These are phyloP conservation scores for Axinella damicornis DNA, from an alignment of 37 sponge, comb jelly and placozoan genomes.

Conservation along the genomic window DNA sequence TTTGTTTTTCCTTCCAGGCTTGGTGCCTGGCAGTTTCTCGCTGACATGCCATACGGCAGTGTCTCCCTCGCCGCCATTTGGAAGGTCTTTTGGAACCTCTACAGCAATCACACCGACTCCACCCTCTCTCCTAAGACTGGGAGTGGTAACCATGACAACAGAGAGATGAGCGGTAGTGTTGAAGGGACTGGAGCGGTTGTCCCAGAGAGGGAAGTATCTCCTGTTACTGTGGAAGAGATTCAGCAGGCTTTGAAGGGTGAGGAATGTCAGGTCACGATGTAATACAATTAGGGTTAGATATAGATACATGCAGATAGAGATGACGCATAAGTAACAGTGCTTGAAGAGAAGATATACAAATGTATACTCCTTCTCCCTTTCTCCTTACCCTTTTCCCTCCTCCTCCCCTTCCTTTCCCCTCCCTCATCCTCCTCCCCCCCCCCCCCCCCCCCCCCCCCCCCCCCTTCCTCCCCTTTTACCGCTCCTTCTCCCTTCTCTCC, in stretches of 20 bases:
- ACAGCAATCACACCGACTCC: conserved; percentile 50
- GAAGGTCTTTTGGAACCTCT: conserved; percentile 90
- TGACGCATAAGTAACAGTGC: too few relatives aligned
- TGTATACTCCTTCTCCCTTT: too few relatives aligned
- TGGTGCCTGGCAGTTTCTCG: conserved; percentile 98
- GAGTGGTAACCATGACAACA: neutral
- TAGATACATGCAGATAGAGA: too few relatives aligned
- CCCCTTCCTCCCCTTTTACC: neutral
- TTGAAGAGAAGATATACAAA: too few relatives aligned
- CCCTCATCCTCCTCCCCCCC: too few relatives aligned
- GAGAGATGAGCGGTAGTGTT: neutral
- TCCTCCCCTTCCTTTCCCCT: too few relatives aligned
- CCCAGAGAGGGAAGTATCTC: neutral
- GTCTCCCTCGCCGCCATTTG: conserved; percentile 82
- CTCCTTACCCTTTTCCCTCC: too few relatives aligned
- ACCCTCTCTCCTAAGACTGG: conserved; percentile 13
- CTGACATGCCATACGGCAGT: conserved; percentile 92
- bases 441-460: neutral
- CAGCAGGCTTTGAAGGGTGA: conserved; percentile 59
- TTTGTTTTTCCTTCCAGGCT: conserved; percentile 45
- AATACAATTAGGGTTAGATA: too few relatives aligned
- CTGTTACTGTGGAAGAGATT: conserved; percentile 40
- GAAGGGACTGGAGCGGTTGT: neutral
- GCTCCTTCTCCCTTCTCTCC: too few relatives aligned
- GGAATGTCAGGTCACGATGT: too few relatives aligned